These are phyloP conservation scores for Atherinomorus stipes DNA, from an alignment of 2,113 vertebrate species.

Conservation along the genomic window DNA sequence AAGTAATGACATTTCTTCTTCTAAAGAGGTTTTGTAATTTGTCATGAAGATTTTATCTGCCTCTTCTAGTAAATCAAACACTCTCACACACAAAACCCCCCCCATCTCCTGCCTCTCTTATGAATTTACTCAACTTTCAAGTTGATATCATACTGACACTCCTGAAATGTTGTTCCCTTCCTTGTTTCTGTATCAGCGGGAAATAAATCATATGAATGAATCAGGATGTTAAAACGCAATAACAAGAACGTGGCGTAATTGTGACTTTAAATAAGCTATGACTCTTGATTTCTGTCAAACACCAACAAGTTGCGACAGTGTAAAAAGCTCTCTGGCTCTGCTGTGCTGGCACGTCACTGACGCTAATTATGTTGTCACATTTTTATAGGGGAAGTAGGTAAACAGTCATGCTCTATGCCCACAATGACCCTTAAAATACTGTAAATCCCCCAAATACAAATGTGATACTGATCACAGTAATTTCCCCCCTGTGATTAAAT, in stretches of 20 bases:
- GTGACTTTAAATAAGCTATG: slow-evolving; percentile 3
- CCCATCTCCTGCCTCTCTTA: neutral
- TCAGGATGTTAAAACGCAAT: neutral
- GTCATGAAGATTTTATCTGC: too few species aligned
- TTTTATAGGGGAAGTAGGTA: slow-evolving; percentile 1
- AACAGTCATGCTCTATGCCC: neutral
- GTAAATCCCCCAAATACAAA: neutral
- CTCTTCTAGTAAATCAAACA: neutral
- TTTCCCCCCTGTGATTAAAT: too few species aligned
- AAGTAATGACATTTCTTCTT: too few species aligned
- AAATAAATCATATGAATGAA: slow-evolving; percentile 6
- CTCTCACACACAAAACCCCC: neutral
- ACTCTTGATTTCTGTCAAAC: slow-evolving; percentile 5
- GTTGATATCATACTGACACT: neutral
- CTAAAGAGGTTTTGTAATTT: too few species aligned
- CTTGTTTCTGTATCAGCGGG: slow-evolving; percentile 5
- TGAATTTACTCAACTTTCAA: neutral
- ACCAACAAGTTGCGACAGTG: slow-evolving; percentile 3
- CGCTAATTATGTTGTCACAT: slow-evolving; percentile 20
- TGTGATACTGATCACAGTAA: too few species aligned
- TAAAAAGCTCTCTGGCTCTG: neutral
- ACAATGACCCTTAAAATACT: neutral
- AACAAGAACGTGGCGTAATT: slow-evolving; percentile 1
- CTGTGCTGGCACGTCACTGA: slow-evolving; percentile 15
- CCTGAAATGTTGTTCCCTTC: neutral